These are phyloP conservation scores for Euzophera pinguis DNA, from an alignment of 2,888 invertebrate species.

Conservation along the genomic window DNA sequence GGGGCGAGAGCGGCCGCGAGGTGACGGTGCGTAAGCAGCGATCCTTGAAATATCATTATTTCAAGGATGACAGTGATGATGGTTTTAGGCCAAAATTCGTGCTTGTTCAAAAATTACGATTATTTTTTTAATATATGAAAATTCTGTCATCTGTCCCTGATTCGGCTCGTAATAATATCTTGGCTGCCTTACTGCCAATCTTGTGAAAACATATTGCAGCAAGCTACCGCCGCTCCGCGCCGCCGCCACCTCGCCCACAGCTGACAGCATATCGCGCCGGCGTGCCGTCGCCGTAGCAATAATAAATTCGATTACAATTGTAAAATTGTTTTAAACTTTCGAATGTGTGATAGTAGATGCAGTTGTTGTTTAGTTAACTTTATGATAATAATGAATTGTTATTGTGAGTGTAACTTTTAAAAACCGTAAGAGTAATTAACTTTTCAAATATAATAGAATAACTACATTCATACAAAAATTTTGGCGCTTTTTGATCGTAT, in stretches of 20 bases:
- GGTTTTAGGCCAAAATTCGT: too few species aligned
- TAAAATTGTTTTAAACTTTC: constrained; percentile 80
- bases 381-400: constrained; percentile 75
- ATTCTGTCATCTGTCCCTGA: too few species aligned
- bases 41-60: too few species aligned
- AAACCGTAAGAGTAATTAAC: constrained; percentile 63
- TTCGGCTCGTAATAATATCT: too few species aligned
- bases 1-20: constrained; percentile 7
- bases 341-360: constrained; percentile 81
- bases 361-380: constrained; percentile 81
- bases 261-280: constrained; percentile 53
- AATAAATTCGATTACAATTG: constrained; percentile 75
- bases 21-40: not conserved
- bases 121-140: too few species aligned
- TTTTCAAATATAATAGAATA: constrained; percentile 52
- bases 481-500: constrained; percentile 62
- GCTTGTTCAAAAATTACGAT: too few species aligned
- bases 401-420: constrained; percentile 76
- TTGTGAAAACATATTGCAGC: too few species aligned
- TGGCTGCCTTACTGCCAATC: too few species aligned
- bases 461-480: constrained; percentile 40
- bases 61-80: too few species aligned
- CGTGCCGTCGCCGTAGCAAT: constrained; percentile 73
- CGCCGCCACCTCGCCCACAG: constrained; percentile 15
- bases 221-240: constrained; percentile 7